A percentile compares a stretch with the other conserved stretches of the same genome.
phyloP scores from a whole-genome alignment of 53 echinoderm and acorn worm genomes.

The Crossaster papposus region DNA sequence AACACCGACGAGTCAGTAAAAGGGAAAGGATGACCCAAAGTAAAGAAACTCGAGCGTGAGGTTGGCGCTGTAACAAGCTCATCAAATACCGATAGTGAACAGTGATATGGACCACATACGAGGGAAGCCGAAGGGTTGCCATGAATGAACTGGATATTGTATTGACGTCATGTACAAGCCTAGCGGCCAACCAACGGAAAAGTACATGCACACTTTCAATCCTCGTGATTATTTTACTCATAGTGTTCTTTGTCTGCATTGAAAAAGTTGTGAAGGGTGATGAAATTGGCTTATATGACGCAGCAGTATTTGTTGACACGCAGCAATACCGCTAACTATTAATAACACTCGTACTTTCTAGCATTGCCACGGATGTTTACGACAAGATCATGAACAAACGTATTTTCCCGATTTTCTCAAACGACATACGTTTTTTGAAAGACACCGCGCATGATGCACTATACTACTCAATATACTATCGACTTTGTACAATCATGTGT shows the following conservation, averaged over 20 bases:
- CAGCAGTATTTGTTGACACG: background rate
- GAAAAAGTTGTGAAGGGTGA: background rate
- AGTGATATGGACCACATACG: background rate
- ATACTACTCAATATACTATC: too few species aligned
- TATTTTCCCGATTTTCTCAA: too few species aligned
- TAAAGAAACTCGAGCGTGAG: background rate
- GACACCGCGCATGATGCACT: too few species aligned
- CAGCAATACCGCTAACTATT: background rate
- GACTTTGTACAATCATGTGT: too few species aligned
- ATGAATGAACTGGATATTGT: background rate
- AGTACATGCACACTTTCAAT: background rate
- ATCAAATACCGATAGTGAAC: slow-evolving; percentile 9
- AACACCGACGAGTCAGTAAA: background rate
- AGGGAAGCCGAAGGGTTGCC: background rate
- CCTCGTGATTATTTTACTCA: background rate
- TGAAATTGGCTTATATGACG: background rate
- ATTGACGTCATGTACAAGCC: background rate
- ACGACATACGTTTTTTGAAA: too few species aligned
- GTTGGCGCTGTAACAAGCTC: background rate
- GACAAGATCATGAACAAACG: too few species aligned
- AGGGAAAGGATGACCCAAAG: background rate
- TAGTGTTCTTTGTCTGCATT: background rate
- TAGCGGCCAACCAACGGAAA: background rate
- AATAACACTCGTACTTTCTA: too few species aligned
- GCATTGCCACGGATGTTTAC: too few species aligned